phyloP scores from a whole-genome alignment of 2,113 vertebrate species.

The Candoia aspera region DNA sequence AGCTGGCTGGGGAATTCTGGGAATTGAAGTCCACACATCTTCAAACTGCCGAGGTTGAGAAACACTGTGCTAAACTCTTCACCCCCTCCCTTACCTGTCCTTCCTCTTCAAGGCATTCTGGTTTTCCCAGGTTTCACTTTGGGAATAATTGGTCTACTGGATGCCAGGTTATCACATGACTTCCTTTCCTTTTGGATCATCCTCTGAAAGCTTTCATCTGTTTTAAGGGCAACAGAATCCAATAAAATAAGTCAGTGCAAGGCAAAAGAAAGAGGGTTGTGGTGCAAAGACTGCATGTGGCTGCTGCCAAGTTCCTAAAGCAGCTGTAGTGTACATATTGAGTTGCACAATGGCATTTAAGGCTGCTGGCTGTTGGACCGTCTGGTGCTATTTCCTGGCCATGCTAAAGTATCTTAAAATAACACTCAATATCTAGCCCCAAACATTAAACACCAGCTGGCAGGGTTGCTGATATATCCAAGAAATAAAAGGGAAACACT shows the following conservation, averaged over 20 bases:
- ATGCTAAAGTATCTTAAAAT: slow-evolving; percentile 74
- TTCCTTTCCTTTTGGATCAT: neutral
- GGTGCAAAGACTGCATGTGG: slow-evolving; percentile 40
- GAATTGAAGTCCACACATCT: too few relatives aligned
- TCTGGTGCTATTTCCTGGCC: slow-evolving; percentile 74
- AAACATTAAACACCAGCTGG: slow-evolving; percentile 72
- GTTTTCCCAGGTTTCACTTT: neutral
- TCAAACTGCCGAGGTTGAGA: too few relatives aligned
- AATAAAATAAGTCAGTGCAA: neutral
- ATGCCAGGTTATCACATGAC: neutral
- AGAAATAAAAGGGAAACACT: slow-evolving; percentile 68
- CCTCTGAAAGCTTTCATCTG: neutral
- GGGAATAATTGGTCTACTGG: neutral
- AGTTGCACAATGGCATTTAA: slow-evolving; percentile 66
- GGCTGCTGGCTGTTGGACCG: slow-evolving; percentile 67
- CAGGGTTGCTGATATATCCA: slow-evolving; percentile 42
- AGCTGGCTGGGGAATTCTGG: too few relatives aligned
- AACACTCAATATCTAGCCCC: slow-evolving; percentile 71
- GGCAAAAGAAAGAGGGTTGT: slow-evolving; percentile 46
- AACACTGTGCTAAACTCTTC: neutral
- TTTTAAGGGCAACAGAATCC: neutral
- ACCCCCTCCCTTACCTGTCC: neutral
- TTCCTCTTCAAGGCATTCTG: neutral
- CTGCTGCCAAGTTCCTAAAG: slow-evolving; percentile 54
- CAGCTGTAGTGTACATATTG: slow-evolving; percentile 43